Evolutionary conservation across 2,888 invertebrate species (phyloP).

Genomic region (Drosophila formosana): DNA sequence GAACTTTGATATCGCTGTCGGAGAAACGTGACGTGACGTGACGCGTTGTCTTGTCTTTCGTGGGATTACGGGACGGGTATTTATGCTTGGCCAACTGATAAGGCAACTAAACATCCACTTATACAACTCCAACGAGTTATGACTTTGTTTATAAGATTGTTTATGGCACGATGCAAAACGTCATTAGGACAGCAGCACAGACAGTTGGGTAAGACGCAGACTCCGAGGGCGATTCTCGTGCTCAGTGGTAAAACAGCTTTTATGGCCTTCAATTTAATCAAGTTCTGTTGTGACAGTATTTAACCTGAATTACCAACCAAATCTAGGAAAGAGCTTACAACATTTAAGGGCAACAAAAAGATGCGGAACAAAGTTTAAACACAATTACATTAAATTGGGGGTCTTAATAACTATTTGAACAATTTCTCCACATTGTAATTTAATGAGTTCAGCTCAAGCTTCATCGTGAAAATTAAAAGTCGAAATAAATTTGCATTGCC

Average conservation of each 20-base stretch:
- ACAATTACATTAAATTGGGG: too few relatives aligned
- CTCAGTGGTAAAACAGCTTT: neutral
- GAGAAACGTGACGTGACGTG: slow-evolving; percentile 18
- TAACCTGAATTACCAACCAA: neutral
- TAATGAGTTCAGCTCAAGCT: neutral
- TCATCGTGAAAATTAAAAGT: neutral
- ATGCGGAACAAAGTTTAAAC: neutral
- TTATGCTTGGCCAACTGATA: slow-evolving; percentile 20
- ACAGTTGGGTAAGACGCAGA: neutral
- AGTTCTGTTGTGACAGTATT: neutral
- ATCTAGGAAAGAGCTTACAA: neutral
- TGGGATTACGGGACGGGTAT: slow-evolving; percentile 4
- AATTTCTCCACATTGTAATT: neutral
- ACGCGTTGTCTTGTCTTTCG: neutral
- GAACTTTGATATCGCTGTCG: slow-evolving; percentile 20
- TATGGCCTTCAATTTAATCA: neutral
- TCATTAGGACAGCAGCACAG: slow-evolving; percentile 2
- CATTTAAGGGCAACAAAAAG: neutral
- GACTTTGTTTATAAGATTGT: slow-evolving; percentile 9
- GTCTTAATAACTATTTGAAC: neutral
- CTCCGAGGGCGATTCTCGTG: neutral
- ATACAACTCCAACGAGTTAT: slow-evolving; percentile 17
- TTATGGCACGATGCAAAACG: slow-evolving; percentile 7
- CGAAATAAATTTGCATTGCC: neutral
- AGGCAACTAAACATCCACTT: slow-evolving; percentile 6